These are phyloP conservation scores for Zygaena filipendulae DNA, from an alignment of 2,888 invertebrate species.

Conservation along the genomic window DNA sequence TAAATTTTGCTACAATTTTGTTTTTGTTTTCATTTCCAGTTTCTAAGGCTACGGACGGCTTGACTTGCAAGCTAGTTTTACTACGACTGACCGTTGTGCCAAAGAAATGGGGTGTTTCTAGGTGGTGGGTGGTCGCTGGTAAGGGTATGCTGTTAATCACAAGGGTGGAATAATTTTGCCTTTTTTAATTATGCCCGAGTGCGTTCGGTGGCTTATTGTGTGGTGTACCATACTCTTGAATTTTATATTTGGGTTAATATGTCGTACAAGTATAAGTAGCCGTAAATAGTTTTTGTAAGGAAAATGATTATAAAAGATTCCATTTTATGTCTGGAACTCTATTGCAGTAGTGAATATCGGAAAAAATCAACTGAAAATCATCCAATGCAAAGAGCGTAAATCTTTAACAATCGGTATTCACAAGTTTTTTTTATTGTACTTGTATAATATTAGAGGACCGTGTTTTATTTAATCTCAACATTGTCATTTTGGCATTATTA, in stretches of 20 bases:
- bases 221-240: neutral
- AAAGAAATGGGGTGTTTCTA: slow-evolving; percentile 43
- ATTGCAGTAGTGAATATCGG: too few relatives aligned
- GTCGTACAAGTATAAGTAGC: neutral
- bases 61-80: slow-evolving; percentile 45
- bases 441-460: too few relatives aligned
- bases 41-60: slow-evolving; percentile 61
- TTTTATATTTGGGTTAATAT: neutral
- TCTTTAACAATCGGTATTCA: too few relatives aligned
- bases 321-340: too few relatives aligned
- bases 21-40: slow-evolving; percentile 59
- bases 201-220: slow-evolving; percentile 26
- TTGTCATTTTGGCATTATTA: too few relatives aligned
- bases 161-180: slow-evolving; percentile 57
- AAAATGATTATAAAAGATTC: too few relatives aligned
- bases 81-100: slow-evolving; percentile 57
- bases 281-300: too few relatives aligned
- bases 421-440: too few relatives aligned
- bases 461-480: too few relatives aligned
- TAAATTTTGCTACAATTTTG: too few relatives aligned
- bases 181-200: slow-evolving; percentile 60
- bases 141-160: slow-evolving; percentile 38
- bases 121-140: slow-evolving; percentile 28
- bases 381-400: too few relatives aligned
- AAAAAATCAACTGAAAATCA: too few relatives aligned